A percentile compares a stretch with the other conserved stretches of the same genome.
phyloP scores from a whole-genome alignment of 2,113 vertebrate genomes.

The Cryptomyrus ogoouensis region DNA sequence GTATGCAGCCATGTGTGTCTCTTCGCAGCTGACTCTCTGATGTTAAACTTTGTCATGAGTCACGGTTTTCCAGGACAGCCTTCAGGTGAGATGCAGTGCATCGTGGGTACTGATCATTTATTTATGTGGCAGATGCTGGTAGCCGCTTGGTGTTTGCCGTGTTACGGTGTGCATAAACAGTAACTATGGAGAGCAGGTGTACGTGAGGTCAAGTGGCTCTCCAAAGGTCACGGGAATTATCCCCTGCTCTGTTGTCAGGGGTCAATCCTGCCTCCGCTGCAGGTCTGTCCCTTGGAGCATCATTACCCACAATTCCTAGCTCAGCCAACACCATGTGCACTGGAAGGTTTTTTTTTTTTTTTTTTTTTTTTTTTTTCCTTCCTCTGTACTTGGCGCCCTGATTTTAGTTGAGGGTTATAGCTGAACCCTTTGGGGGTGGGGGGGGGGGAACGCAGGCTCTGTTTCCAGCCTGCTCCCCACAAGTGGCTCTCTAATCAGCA shows the following conservation, averaged over 20 bases:
- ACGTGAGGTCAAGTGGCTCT: neutral
- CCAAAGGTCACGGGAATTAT: neutral
- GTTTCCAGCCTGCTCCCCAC: neutral
- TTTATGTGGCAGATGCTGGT: neutral
- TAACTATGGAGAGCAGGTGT: neutral
- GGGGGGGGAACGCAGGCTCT: neutral
- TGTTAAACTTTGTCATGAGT: neutral
- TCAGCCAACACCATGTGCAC: neutral
- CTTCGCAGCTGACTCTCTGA: neutral
- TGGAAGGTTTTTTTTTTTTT: neutral
- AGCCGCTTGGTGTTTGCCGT: neutral
- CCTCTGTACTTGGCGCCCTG: neutral
- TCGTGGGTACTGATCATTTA: neutral
- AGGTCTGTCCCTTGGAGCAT: neutral
- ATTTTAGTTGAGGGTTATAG: neutral
- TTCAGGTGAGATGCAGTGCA: neutral
- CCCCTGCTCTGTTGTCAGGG: neutral
- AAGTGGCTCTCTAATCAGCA: constrained; percentile 20
- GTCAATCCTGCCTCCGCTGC: neutral
- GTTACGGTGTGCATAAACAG: neutral
- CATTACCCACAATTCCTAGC: constrained; percentile 1
- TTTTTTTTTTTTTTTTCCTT: no score
- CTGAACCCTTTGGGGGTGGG: neutral
- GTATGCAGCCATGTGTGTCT: neutral
- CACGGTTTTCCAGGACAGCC: constrained; percentile 21